Conservation (phyloP, 2,888 invertebrate genomes). For the Calameuta idolon region DNA sequence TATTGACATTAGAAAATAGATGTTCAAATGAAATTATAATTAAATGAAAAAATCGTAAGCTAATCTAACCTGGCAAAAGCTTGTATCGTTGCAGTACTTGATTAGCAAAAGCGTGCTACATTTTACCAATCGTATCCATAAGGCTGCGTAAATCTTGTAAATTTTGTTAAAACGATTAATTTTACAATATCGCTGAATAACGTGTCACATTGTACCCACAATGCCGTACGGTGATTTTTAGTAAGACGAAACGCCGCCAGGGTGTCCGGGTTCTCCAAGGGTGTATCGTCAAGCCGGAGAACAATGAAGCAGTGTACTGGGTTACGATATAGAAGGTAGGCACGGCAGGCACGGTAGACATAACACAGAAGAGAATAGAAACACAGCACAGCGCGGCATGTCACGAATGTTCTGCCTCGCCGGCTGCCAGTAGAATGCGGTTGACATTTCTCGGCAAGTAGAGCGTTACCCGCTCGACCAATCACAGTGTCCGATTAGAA, state of each 20-base stretch:
- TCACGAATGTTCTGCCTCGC: conserved; percentile 35
- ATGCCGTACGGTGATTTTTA: not conserved
- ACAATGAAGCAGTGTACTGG: conserved; percentile 31
- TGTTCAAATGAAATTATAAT: too few species aligned
- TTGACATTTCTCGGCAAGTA: conserved; percentile 50
- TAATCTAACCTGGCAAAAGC: not conserved
- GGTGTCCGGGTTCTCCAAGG: not conserved
- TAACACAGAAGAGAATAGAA: conserved; percentile 38
- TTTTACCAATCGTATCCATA: not conserved
- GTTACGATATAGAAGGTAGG: not conserved
- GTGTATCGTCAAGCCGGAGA: conserved; percentile 31
- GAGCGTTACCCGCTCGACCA: conserved; percentile 37
- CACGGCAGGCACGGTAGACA: conserved; percentile 10
- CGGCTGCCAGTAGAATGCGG: conserved; percentile 36
- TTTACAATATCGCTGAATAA: not conserved
- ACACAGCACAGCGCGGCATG: conserved; percentile 30
- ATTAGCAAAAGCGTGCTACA: not conserved
- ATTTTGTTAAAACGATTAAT: not conserved
- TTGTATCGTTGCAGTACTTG: not conserved
- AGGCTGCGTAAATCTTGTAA: too few species aligned
- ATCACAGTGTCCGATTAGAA: not conserved
- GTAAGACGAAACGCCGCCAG: not conserved
- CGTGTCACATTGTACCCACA: not conserved
- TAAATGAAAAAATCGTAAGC: too few species aligned
- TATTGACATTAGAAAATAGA: too few species aligned